Percentiles rank a stretch among this genome's conserved stretches.
phyloP scores from a whole-genome alignment of 2,888 invertebrate species.

The Stenchaetothrips biformis region DNA sequence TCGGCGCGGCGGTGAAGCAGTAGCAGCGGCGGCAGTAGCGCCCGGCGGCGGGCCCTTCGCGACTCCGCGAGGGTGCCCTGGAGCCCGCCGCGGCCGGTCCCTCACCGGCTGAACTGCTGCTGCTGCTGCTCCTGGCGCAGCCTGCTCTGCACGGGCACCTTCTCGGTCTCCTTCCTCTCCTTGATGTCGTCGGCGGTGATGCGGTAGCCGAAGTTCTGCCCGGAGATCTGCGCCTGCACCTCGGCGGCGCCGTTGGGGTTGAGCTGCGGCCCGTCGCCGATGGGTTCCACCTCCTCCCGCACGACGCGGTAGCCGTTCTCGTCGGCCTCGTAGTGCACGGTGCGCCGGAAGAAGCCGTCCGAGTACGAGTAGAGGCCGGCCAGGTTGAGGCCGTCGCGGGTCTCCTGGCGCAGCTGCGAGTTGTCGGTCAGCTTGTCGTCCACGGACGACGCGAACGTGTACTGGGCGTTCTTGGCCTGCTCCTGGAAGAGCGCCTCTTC shows the following conservation, averaged over 20 bases:
- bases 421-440: constrained; percentile 51
- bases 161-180: background rate
- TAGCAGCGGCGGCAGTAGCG: no score
- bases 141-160: background rate
- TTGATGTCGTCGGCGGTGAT: constrained; percentile 45
- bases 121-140: background rate
- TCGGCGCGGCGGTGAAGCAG: no score
- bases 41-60: no score
- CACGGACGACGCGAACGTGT: constrained; percentile 47
- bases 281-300: constrained; percentile 50
- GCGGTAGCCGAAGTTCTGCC: constrained; percentile 43
- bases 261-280: constrained; percentile 50
- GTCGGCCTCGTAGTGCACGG: constrained; percentile 56
- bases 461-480: constrained; percentile 49
- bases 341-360: constrained; percentile 55
- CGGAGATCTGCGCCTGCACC: constrained; percentile 46
- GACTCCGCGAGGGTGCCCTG: no score
- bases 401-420: constrained; percentile 46
- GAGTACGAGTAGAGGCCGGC: constrained; percentile 56
- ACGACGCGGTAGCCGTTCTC: constrained; percentile 57
- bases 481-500: constrained; percentile 39
- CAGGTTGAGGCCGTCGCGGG: constrained; percentile 48
- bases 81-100: background rate
- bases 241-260: constrained; percentile 48
- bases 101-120: background rate